Base-by-base conservation (phyloP, 2,113 vertebrate genomes). In the Taurulus bubalis region DNA sequence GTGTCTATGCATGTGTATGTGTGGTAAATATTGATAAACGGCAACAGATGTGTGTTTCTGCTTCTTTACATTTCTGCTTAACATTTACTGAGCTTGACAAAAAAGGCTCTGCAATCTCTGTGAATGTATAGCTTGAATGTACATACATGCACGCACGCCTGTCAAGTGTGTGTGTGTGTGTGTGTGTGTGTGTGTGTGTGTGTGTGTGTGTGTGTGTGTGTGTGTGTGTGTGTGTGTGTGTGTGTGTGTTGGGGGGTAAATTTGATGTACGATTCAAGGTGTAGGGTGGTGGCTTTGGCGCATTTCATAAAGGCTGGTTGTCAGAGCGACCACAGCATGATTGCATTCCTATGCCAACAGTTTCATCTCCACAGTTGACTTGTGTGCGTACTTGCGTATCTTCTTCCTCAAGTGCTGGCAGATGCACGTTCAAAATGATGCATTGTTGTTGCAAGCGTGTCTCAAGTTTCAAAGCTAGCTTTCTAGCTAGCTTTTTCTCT, bases 251-350 rank as follows among this genome's bases (percentile, higher is more conserved):
- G n/a, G n/a, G n/a, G 47, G 67, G 80, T 82, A 80, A 78, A 28
- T 45, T 49, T 72, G 80, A 86, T 77, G 75, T 74, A 64, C 72
- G 85, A 89, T 77, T 86, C 55, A 53, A 86, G 79, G 83, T 91
- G 82, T 82, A 60, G 91, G 92, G 91, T 91, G 91, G 90, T 90
- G 91, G 90, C 91, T 91, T 85, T 93, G 85, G 76, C 79, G 91
- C 90, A 89, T 91, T 91, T 89, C 77, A 49, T 80, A 26, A 42
- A 3, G 38, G 51, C 81, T 85, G 73, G 85, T 89, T 87, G 90
- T 90, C 87, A 85, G 75, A 90, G 87, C 28, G 40, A 86, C 84
- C 1, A 4, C 69, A 79, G 85, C 24, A 24, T 60, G 74, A 72
- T 75, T 83, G 79, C 84, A 84, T 89, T 90, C 68, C 73, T 84